Conservation (phyloP, 2,888 invertebrate species). For the Amphipyra berbera region DNA sequence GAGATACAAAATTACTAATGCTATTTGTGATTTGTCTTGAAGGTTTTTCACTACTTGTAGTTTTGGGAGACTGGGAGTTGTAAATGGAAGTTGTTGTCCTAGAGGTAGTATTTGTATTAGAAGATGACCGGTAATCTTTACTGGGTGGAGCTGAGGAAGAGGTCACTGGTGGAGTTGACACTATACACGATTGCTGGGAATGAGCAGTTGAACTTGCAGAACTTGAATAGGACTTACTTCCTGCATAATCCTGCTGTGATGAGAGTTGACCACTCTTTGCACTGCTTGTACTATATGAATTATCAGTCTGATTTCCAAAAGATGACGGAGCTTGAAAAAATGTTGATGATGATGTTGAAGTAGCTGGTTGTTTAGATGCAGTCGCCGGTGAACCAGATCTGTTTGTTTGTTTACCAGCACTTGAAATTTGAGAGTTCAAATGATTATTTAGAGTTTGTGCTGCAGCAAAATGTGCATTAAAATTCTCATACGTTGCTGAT, state of each 20-base stretch:
- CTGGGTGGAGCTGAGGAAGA: constrained; percentile 86
- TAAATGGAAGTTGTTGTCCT: constrained; percentile 84
- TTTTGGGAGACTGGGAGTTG: constrained; percentile 83
- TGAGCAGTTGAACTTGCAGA: constrained; percentile 90
- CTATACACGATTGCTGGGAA: constrained; percentile 93
- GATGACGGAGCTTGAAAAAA: constrained; percentile 92
- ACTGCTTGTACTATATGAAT: constrained; percentile 89
- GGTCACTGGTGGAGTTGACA: constrained; percentile 91
- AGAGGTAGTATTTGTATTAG: constrained; percentile 84
- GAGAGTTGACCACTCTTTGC: constrained; percentile 88
- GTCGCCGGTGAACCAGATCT: constrained; percentile 89
- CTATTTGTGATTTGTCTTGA: constrained; percentile 75
- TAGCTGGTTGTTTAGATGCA: constrained; percentile 87
- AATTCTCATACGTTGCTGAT: constrained; percentile 91
- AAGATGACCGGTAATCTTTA: constrained; percentile 91
- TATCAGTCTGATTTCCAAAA: constrained; percentile 89
- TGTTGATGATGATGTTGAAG: constrained; percentile 88
- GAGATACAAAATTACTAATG: constrained; percentile 88
- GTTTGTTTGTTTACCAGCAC: constrained; percentile 88
- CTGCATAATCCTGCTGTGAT: constrained; percentile 89
- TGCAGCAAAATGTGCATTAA: constrained; percentile 92
- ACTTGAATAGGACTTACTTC: constrained; percentile 91
- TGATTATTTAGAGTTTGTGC: constrained; percentile 91
- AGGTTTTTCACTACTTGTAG: constrained; percentile 78
- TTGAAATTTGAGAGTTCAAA: constrained; percentile 91